Conservation (phyloP, 2,888 invertebrate genomes). For the Cheilosia pagana region DNA sequence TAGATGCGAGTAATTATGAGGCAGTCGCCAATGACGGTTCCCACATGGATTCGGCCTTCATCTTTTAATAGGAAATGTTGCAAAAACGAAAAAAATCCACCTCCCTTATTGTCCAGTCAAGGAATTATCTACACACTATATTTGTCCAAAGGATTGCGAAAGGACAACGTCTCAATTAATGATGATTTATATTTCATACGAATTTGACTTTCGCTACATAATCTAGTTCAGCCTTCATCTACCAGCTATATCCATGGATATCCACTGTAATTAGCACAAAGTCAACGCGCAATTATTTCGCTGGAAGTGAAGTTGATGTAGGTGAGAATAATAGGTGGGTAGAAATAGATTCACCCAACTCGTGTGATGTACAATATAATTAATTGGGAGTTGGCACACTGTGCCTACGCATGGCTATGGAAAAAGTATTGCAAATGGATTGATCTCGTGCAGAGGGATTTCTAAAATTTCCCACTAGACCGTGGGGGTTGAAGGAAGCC, state of each 20-base stretch:
- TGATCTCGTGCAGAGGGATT: too few species aligned
- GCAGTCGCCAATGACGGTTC: too few species aligned
- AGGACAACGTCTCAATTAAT: neutral
- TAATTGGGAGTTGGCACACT: neutral
- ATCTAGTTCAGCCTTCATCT: constrained; percentile 1
- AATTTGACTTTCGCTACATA: constrained; percentile 25
- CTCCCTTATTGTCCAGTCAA: too few species aligned
- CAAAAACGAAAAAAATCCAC: too few species aligned
- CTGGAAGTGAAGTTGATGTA: neutral
- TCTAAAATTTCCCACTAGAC: too few species aligned
- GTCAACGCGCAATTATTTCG: constrained; percentile 22
- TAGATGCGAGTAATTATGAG: too few species aligned
- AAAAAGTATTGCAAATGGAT: too few species aligned
- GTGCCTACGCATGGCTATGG: neutral
- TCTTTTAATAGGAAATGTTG: too few species aligned
- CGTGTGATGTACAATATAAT: neutral
- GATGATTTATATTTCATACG: neutral
- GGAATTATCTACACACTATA: too few species aligned
- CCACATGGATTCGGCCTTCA: too few species aligned
- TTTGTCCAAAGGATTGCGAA: too few species aligned
- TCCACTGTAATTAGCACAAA: constrained; percentile 28
- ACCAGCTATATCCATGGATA: constrained; percentile 39
- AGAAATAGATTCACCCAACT: neutral
- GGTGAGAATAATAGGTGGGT: neutral
- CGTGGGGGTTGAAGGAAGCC: too few species aligned